These are phyloP conservation scores for Apotomis betuletana DNA, from an alignment of 2,888 invertebrate genomes.

Conservation along the genomic window DNA sequence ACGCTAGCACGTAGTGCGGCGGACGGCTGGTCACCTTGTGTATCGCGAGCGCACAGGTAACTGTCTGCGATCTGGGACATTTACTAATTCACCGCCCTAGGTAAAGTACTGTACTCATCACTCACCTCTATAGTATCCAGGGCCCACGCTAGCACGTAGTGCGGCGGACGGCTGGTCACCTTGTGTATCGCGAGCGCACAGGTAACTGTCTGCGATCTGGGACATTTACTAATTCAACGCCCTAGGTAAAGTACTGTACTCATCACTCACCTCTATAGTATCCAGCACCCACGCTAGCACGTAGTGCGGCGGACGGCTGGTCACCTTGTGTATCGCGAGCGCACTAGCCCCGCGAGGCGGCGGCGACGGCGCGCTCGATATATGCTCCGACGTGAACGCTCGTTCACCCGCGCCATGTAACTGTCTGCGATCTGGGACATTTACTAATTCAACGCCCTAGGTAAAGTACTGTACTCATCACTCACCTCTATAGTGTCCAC, in stretches of 20 bases:
- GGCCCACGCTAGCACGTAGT: not conserved
- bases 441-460: no score
- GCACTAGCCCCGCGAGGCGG: constrained; percentile 75
- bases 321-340: constrained; percentile 70
- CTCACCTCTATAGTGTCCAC: not conserved
- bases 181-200: constrained; percentile 68
- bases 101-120: not conserved
- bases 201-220: no score
- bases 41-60: constrained; percentile 48
- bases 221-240: no score
- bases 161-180: constrained; percentile 50
- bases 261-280: not conserved
- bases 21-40: constrained; percentile 68
- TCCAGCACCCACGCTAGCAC: not conserved
- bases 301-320: constrained; percentile 49
- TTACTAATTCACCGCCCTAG: no score
- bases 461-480: not conserved
- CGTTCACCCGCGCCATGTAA: constrained; percentile 76
- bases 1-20: constrained; percentile 40
- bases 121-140: not conserved
- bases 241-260: no score
- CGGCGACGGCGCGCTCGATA: constrained; percentile 69
- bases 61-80: no score
- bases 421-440: constrained; percentile 67
- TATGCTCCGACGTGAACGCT: constrained; percentile 63